These are phyloP conservation scores for Drosophila eugracilis DNA, from an alignment of 1,140 invertebrate genomes.

Conservation along the genomic window DNA sequence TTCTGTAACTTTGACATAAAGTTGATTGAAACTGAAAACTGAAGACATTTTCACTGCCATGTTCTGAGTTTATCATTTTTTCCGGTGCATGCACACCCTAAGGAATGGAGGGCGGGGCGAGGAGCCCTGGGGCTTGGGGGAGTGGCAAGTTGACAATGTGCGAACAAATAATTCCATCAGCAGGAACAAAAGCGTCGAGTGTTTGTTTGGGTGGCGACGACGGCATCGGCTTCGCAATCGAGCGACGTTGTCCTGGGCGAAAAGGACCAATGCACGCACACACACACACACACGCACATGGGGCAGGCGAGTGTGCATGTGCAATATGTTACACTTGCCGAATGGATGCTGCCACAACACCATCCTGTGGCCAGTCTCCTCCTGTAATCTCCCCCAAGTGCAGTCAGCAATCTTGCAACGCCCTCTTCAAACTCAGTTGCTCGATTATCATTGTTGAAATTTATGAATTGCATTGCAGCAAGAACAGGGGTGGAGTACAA, in stretches of 20 bases:
- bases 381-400: constrained; percentile 21
- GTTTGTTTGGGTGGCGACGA: constrained; percentile 77
- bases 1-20: too few relatives aligned
- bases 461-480: constrained; percentile 64
- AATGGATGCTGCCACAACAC: constrained; percentile 30
- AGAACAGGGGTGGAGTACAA: neutral
- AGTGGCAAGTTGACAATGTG: constrained; percentile 83
- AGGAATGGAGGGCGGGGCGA: constrained; percentile 16
- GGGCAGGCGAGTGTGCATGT: constrained; percentile 27
- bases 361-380: neutral
- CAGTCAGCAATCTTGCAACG: constrained; percentile 58
- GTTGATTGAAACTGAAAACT: too few relatives aligned
- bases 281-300: too few relatives aligned
- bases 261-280: constrained; percentile 66
- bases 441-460: constrained; percentile 77
- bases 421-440: constrained; percentile 51
- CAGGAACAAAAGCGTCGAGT: constrained; percentile 83
- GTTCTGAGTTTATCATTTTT: too few relatives aligned
- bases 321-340: constrained; percentile 63
- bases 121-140: constrained; percentile 30
- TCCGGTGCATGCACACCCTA: constrained; percentile 40
- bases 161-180: constrained; percentile 84
- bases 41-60: too few relatives aligned
- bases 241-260: constrained; percentile 34
- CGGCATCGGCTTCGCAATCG: constrained; percentile 48